phyloP scores from a whole-genome alignment of 2,888 invertebrate species.

The Harpagoxenus sublaevis region DNA sequence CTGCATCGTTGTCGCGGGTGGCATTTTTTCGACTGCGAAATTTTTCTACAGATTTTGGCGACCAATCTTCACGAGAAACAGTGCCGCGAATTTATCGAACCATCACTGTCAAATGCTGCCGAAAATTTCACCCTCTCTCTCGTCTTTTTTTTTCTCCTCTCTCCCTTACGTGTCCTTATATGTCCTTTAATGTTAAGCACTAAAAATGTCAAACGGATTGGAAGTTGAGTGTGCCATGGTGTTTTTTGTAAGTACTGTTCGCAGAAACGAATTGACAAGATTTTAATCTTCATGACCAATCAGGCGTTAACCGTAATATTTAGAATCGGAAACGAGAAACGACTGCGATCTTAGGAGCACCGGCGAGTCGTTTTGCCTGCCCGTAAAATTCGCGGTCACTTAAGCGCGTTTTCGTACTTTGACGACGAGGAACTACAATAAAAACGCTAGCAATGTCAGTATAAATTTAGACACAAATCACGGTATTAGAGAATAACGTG shows the following conservation, averaged over 20 bases:
- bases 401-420: constrained; percentile 32
- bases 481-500: constrained; percentile 42
- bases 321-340: constrained; percentile 25
- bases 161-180: constrained; percentile 13
- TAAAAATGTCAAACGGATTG: constrained; percentile 56
- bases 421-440: constrained; percentile 40
- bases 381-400: constrained; percentile 17
- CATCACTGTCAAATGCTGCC: constrained; percentile 68
- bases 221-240: constrained; percentile 77
- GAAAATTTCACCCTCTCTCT: constrained; percentile 43
- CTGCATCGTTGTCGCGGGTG: constrained; percentile 10
- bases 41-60: constrained; percentile 51
- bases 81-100: constrained; percentile 58
- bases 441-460: constrained; percentile 29
- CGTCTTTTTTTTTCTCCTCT: constrained; percentile 33
- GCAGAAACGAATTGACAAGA: constrained; percentile 50
- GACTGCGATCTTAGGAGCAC: not conserved
- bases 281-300: constrained; percentile 69
- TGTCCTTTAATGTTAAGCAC: constrained; percentile 37
- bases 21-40: constrained; percentile 43
- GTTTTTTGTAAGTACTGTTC: constrained; percentile 64
- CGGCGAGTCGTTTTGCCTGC: constrained; percentile 12
- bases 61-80: constrained; percentile 53
- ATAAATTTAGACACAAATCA: constrained; percentile 37
- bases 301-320: constrained; percentile 50